A percentile compares a stretch with the other conserved stretches of the same genome.
Conservation (phyloP, 1,140 invertebrate genomes). For the Drosophila orena region DNA sequence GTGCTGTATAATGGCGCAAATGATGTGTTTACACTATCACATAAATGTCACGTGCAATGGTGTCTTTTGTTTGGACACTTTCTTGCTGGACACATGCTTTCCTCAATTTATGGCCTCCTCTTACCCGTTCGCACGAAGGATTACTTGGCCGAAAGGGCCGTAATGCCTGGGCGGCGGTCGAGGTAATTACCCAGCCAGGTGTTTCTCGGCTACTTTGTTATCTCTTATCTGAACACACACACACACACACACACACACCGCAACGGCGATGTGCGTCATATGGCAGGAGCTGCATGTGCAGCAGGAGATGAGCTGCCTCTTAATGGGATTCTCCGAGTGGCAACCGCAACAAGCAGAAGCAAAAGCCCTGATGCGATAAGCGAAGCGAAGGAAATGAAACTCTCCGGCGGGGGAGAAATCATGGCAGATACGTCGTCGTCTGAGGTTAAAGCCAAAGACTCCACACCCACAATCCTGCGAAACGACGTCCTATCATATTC, state of each 20-base stretch:
- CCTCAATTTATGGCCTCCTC: slow-evolving; percentile 60
- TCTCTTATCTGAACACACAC: slow-evolving; percentile 59
- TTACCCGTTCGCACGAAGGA: slow-evolving; percentile 44
- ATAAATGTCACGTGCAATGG: slow-evolving; percentile 81
- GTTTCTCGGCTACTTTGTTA: slow-evolving; percentile 62
- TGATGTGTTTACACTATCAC: slow-evolving; percentile 83
- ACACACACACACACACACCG: slow-evolving; percentile 9
- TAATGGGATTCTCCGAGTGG: slow-evolving; percentile 50
- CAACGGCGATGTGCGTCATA: neutral
- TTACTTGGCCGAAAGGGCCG: slow-evolving; percentile 37
- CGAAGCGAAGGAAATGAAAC: slow-evolving; percentile 38
- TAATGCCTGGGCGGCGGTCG: slow-evolving; percentile 19
- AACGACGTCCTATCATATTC: slow-evolving; percentile 5
- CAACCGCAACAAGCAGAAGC: slow-evolving; percentile 36
- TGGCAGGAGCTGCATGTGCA: slow-evolving; percentile 30
- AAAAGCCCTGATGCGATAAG: slow-evolving; percentile 32
- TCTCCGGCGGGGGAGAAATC: slow-evolving; percentile 24
- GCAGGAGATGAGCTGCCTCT: slow-evolving; percentile 51
- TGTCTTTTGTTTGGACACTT: slow-evolving; percentile 63
- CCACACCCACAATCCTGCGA: slow-evolving; percentile 5
- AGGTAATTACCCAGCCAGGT: slow-evolving; percentile 58
- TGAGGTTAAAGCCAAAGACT: slow-evolving; percentile 37
- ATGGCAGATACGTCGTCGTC: slow-evolving; percentile 33
- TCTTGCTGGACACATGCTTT: slow-evolving; percentile 50
- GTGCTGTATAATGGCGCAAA: slow-evolving; percentile 81